Evolutionary conservation across 2,797 vertebrate genomes (phyloP), one percentile per base, ranked within the genome.

Genomic region (Babyrousa celebensis): DNA sequence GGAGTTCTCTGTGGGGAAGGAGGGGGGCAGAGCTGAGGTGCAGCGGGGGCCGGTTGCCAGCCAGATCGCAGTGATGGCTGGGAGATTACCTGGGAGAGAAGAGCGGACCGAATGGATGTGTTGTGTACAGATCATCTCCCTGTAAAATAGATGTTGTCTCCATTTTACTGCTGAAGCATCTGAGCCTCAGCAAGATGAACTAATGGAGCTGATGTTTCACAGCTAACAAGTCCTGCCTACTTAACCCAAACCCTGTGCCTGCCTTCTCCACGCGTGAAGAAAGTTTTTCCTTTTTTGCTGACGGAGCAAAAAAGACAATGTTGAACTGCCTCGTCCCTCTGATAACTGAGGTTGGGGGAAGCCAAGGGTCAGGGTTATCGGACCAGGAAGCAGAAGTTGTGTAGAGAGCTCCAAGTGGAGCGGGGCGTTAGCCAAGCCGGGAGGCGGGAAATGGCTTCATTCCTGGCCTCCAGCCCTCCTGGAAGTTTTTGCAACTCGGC

Each of bases 381-480:
- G 89, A 52, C 68, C 78, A 96, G 96, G 96, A 96, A 97, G 68
- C 72, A 80, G 27, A 82, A 20, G 68, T 80, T 58, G 60, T 67
- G 56, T 52, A 56, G 67, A 94, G 79, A 89, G n/a, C n/a, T 91
- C 93, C 82, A 91, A 91, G 85, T 89, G 17, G 91, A 87, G 82
- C 80, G 54, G 82, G 52, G 84, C 70, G 52, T 29, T 74, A 68
- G 94, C 92, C 95, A 90, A 89, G 65, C 43, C 10, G 14, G 48
- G 62, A 96, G 79, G 58, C 5, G 2, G 95, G 72, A 94, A 91
- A 67, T 89, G 62, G 70, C 83, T 71, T 89, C 74, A 83, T 78
- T 94, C 71, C 70, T 96, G 95, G 96, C 95, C 83, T 71, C 36
- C 40, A 85, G 91, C 93, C 95, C 70, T 91, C 74, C 72, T 88